Conservation (phyloP, 2,113 vertebrate genomes). For the Enhydra lutris region DNA sequence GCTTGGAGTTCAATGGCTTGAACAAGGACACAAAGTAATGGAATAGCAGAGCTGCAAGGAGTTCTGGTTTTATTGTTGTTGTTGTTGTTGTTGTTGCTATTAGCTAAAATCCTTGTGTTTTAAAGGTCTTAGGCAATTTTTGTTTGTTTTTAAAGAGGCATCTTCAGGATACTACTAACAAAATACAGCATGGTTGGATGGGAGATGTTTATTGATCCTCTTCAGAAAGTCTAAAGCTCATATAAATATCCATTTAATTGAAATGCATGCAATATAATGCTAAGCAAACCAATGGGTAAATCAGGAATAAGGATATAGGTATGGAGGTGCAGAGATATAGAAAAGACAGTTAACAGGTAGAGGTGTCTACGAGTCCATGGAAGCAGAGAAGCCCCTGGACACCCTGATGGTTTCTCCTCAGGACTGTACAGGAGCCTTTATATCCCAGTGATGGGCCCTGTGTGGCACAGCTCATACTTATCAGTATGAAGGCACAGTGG, state of each 20-base stretch:
- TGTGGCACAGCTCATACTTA: neutral
- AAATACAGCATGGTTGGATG: neutral
- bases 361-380: neutral
- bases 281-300: neutral
- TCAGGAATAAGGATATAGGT: neutral
- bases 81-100: neutral
- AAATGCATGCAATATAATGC: neutral
- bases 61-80: neutral
- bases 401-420: neutral
- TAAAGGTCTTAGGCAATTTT: neutral
- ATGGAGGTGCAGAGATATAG: neutral
- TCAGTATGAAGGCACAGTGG: neutral
- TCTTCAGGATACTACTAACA: neutral
- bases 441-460: neutral
- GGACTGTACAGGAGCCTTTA: neutral
- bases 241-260: neutral
- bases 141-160: neutral
- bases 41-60: neutral
- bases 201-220: neutral
- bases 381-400: neutral
- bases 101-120: neutral
- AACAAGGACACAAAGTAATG: neutral
- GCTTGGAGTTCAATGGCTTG: neutral
- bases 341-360: neutral
- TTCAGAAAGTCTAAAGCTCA: neutral